Evolutionary conservation across 2,113 vertebrate genomes (phyloP), one percentile per base, ranked within the genome.

Genomic region (Stictonetta naevosa): DNA sequence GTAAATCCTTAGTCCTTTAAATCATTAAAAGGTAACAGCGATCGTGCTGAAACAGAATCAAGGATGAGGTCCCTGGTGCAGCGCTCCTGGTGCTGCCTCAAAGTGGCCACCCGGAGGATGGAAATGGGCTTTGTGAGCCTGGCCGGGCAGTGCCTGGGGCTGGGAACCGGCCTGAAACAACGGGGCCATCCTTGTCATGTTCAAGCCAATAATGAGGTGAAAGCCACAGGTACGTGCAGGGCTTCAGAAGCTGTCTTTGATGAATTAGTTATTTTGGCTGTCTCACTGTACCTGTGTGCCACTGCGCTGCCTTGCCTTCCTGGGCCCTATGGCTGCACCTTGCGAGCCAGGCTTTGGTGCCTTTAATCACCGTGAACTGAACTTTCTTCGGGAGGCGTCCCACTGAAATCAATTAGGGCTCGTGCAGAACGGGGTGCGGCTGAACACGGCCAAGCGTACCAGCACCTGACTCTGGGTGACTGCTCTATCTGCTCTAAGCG

Each of bases 91-190:
- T 73, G 33, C 62, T 86, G 44, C 72, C 90, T 42, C 42, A 28
- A 18, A 42, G 44, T 10, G 50, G 29, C 23, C 1, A 3, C 71
- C 52, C 33, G 0, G 33, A 46, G 77, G 26, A 31, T 64, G n/a
- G 40, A 33, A 34, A 6, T 0, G 0, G 42, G 48, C 15, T 15
- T 77, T 6, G 8, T 77, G 66, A 44, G 11, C 52, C 60, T 46
- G 22, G 69, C 58, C 55, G 1, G 1, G 38, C 0, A 0, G 46
- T 6, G 17, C 58, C 53, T 0, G 0, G 56, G 38, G 77, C 80
- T 86, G 75, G 69, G 59, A 29, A 66, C 11, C n/a, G 34, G 52
- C 28, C 74, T 0, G 0, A 69, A 53, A 29, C 25, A 15, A 63
- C 20, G 19, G 12, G 17, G 5, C 20, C n/a, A 3, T 81, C 23